Evolutionary conservation across 2,797 vertebrate species (phyloP), one percentile per base, ranked within the genome.

Genomic region (Characodon lateralis): DNA sequence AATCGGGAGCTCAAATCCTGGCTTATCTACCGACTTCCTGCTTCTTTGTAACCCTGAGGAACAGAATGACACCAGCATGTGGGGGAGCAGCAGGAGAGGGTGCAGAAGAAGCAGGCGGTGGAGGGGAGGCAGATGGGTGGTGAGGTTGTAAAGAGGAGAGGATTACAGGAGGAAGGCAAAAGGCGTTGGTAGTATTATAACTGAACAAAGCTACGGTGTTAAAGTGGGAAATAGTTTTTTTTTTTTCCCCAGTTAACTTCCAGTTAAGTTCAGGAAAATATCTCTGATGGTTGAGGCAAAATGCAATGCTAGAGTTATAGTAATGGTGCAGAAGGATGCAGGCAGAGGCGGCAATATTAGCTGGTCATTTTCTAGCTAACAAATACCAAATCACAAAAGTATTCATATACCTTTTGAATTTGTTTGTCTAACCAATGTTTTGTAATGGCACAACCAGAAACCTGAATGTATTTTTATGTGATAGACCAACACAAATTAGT

Each of bases 21-120:
- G 93, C 87, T 95, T 95, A 94, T 94, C 94, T 84, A 78, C 82
- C 88, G 84, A 92, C 94, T 94, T 94, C 94, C 94, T 92, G 91
- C 85, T 80, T 88, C 87, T 85, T 6, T 76, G 90, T 87, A 87
- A 83, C 89, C 91, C 86, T 22, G 83, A 88, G 85, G 87, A 92
- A 85, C 87, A 86, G 91, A 90, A 87, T 87, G 89, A 92, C 88
- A 90, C 81, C 91, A 85, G 88, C 84, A 59, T 86, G 89, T 73
- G 31, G 88, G 87, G 84, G 76, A 85, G 71, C 72, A 71, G 73
- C 77, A 73, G 65, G 74, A 65, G 70, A 72, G 80, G 73, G 82
- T 66, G 73, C 35, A 76, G 73, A 59, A 22, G 35, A 71, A 28
- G n/a, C 16, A 35, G 73, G 63, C 28, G 43, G 39, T 51, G 39